These are phyloP conservation scores for Frankliniella intonsa DNA, from an alignment of 2,888 invertebrate genomes.

Conservation along the genomic window DNA sequence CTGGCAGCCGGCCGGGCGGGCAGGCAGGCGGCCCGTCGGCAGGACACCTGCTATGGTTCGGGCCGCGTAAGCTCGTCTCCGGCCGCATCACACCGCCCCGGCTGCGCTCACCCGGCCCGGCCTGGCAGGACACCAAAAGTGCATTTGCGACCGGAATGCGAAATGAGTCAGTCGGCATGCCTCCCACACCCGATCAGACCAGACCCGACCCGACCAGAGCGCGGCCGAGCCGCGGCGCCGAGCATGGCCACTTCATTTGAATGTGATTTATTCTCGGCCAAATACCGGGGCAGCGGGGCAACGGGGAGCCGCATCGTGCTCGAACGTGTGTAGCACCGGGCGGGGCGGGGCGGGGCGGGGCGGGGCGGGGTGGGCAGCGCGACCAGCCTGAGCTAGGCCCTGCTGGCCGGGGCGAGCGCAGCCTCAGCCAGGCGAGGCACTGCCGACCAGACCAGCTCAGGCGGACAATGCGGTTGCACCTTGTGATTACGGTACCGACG, in stretches of 20 bases:
- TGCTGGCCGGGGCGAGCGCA: not conserved
- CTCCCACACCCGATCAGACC: not conserved
- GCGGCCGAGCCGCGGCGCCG: not conserved
- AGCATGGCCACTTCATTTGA: not conserved
- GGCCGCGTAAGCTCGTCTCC: not conserved
- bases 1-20: not conserved
- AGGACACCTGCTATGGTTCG: not conserved
- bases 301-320: not conserved
- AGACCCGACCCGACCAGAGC: not conserved
- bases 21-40: not conserved
- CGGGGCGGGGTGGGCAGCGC: not conserved
- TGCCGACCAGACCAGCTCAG: no score
- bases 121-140: slow-evolving; percentile 23
- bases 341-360: not conserved
- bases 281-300: not conserved
- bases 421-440: no score
- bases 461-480: no score
- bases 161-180: not conserved
- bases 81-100: not conserved
- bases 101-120: not conserved
- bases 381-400: not conserved
- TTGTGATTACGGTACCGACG: no score
- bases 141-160: slow-evolving; percentile 23
- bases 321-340: not conserved
- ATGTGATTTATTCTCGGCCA: not conserved